Percentiles rank a stretch among this genome's conserved stretches.
phyloP scores from a whole-genome alignment of 1,140 invertebrate species.

The Brachionus asplanchnoidis region DNA sequence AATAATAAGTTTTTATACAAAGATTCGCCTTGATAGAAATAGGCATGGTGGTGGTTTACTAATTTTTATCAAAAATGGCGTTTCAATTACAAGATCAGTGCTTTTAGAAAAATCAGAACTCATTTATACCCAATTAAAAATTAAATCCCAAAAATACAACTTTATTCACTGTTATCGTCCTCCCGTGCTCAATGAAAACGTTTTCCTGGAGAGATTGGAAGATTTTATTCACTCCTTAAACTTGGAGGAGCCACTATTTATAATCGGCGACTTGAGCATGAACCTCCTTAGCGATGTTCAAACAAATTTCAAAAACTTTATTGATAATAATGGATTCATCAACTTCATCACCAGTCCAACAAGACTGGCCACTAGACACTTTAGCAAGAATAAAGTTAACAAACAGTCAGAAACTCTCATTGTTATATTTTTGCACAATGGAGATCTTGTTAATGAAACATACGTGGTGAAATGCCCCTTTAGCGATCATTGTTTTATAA shows the following conservation, averaged over 20 bases:
- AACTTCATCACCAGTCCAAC: background rate
- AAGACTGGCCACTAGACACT: background rate
- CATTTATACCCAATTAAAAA: background rate
- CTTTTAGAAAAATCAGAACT: background rate
- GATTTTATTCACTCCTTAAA: background rate
- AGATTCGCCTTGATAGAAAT: background rate
- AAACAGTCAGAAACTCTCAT: background rate
- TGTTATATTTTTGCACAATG: background rate
- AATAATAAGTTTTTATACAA: background rate
- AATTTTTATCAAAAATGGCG: background rate
- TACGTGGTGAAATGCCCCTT: background rate
- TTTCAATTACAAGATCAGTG: background rate
- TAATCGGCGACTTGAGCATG: background rate
- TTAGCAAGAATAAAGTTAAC: background rate
- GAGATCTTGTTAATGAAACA: background rate
- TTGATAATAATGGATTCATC: background rate
- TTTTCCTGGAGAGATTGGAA: background rate
- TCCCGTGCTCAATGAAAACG: background rate
- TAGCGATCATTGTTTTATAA: background rate
- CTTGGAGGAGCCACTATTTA: background rate
- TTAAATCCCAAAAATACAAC: background rate
- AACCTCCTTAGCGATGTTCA: background rate
- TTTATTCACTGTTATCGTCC: background rate
- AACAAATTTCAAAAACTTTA: background rate
- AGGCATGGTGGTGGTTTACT: background rate